phyloP scores from a whole-genome alignment of 2,888 invertebrate genomes.

The Meliscaeva auricollis region DNA sequence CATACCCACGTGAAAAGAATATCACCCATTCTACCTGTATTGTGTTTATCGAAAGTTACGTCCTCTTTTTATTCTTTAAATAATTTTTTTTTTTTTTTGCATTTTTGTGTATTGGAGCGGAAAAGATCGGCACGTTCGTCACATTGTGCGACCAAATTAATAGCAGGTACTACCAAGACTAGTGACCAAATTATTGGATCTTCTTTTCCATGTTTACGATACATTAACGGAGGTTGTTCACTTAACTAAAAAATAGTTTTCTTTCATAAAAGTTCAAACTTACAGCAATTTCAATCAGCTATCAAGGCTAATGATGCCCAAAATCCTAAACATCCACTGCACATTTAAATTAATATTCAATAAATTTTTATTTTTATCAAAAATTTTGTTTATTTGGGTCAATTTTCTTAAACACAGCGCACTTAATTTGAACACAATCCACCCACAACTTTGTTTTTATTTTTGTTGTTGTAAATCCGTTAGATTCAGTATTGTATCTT shows the following conservation, averaged over 20 bases:
- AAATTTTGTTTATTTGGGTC: slow-evolving; percentile 42
- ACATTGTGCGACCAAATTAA: slow-evolving; percentile 4
- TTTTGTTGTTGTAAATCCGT: too few species aligned
- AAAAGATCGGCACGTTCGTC: not conserved
- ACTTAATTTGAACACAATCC: not conserved
- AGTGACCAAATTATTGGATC: too few species aligned
- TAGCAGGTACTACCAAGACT: too few species aligned
- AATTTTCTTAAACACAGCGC: slow-evolving; percentile 30
- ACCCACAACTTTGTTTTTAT: slow-evolving; percentile 9
- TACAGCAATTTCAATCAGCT: not conserved
- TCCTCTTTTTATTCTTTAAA: slow-evolving; percentile 19
- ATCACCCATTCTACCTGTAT: not conserved
- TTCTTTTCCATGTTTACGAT: too few species aligned
- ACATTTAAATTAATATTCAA: slow-evolving; percentile 24
- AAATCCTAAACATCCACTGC: slow-evolving; percentile 28
- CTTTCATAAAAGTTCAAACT: too few species aligned
- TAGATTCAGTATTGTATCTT: slow-evolving; percentile 23
- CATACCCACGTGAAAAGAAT: not conserved
- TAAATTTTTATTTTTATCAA: not conserved
- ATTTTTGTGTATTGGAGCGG: slow-evolving; percentile 54
- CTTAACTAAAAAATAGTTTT: too few species aligned
- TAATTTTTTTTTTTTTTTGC: slow-evolving; percentile 3
- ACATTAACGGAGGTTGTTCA: too few species aligned
- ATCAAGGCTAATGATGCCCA: slow-evolving; percentile 54
- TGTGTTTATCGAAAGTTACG: not conserved